Evolutionary conservation across 1,140 invertebrate genomes (phyloP).

Genomic region (Tribolium castaneum): DNA sequence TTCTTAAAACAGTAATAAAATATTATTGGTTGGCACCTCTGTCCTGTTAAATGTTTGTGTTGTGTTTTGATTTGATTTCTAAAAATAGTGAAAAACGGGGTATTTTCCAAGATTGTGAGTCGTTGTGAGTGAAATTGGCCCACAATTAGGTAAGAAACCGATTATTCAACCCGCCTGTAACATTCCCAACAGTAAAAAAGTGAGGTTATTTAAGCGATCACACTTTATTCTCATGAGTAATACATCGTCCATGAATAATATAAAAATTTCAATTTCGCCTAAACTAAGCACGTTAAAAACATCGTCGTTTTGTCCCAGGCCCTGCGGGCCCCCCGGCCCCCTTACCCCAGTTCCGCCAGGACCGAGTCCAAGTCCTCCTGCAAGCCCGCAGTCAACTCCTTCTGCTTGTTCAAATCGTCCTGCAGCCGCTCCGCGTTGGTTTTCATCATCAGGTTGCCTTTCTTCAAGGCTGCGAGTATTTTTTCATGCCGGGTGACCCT

Average conservation of each 20-base stretch:
- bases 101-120: too few relatives aligned
- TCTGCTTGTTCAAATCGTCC: conserved; percentile 84
- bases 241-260: conserved; percentile 38
- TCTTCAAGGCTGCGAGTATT: conserved; percentile 81
- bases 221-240: conserved; percentile 43
- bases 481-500: conserved; percentile 80
- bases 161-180: neutral
- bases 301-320: neutral
- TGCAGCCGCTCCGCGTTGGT: conserved; percentile 86
- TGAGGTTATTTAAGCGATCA: conserved; percentile 38
- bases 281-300: conserved; percentile 20
- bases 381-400: conserved; percentile 78
- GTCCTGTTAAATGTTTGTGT: too few relatives aligned
- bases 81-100: too few relatives aligned
- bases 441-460: conserved; percentile 86
- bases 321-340: neutral
- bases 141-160: neutral
- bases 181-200: neutral
- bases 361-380: conserved; percentile 87
- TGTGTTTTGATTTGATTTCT: too few relatives aligned
- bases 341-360: conserved; percentile 76
- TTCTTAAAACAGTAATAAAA: too few relatives aligned
- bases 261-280: conserved; percentile 41
- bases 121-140: too few relatives aligned
- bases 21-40: too few relatives aligned